phyloP scores from a whole-genome alignment of 2,113 vertebrate genomes.

The Zosterops japonicus region DNA sequence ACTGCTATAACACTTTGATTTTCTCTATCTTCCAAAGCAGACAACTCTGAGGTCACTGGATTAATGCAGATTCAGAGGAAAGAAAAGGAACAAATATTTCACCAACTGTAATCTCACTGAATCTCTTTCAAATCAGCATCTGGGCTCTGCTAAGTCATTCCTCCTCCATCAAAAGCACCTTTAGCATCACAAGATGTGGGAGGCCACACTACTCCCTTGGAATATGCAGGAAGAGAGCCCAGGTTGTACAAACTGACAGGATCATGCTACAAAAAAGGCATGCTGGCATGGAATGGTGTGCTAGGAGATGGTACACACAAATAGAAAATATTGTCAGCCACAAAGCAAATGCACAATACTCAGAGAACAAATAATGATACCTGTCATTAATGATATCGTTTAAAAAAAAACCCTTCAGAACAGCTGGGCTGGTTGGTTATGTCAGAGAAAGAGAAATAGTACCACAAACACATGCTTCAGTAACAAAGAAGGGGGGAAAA shows the following conservation, averaged over 20 bases:
- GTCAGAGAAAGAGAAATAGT: constrained; percentile 61
- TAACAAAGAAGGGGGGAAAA: constrained; percentile 72
- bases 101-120: neutral
- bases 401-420: neutral
- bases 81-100: neutral
- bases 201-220: neutral
- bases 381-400: neutral
- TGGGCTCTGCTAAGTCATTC: neutral
- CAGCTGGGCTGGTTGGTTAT: constrained; percentile 55
- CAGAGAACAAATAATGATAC: neutral
- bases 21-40: neutral
- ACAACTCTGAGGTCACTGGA: neutral
- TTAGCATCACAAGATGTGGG: neutral
- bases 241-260: neutral
- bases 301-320: neutral
- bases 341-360: neutral
- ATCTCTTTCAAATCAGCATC: neutral
- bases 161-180: neutral
- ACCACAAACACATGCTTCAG: constrained; percentile 73
- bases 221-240: neutral
- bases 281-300: neutral
- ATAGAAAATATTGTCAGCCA: neutral
- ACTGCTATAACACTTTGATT: neutral
- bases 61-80: neutral
- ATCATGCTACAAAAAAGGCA: neutral